These are phyloP conservation scores for Florisuga fusca DNA, from an alignment of 2,797 vertebrate genomes.

Conservation along the genomic window DNA sequence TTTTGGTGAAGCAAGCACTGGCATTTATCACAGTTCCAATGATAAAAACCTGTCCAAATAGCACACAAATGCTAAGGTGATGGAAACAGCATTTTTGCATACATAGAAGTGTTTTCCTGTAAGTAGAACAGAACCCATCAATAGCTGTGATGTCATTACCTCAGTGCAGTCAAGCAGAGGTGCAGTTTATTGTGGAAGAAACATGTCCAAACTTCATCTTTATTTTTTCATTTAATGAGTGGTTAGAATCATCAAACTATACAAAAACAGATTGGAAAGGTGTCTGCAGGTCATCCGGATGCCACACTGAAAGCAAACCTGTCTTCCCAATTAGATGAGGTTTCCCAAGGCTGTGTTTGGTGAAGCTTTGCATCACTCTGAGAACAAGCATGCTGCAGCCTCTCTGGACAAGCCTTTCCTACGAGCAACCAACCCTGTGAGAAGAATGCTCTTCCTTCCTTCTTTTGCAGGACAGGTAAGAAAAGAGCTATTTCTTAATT, in stretches of 20 bases:
- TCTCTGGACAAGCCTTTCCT: neutral
- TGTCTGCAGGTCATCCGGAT: neutral
- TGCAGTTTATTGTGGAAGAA: neutral
- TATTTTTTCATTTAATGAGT: neutral
- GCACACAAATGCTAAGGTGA: neutral
- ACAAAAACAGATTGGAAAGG: neutral
- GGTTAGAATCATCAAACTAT: neutral
- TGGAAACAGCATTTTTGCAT: neutral
- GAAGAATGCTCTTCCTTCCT: neutral
- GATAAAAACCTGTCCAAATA: neutral
- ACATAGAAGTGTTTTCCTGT: neutral
- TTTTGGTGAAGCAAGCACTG: neutral
- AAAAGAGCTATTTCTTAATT: neutral
- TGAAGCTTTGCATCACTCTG: neutral
- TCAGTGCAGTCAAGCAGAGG: neutral
- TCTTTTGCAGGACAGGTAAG: neutral
- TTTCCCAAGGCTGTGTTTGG: neutral
- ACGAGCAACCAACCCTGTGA: rapidly evolving
- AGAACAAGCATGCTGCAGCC: neutral
- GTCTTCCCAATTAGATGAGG: neutral
- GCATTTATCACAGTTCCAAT: neutral
- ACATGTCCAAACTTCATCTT: neutral
- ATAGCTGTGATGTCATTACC: neutral
- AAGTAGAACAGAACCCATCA: neutral
- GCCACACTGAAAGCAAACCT: neutral